phyloP scores from a whole-genome alignment of 1,140 invertebrate genomes.

The Sycobia sp. region DNA sequence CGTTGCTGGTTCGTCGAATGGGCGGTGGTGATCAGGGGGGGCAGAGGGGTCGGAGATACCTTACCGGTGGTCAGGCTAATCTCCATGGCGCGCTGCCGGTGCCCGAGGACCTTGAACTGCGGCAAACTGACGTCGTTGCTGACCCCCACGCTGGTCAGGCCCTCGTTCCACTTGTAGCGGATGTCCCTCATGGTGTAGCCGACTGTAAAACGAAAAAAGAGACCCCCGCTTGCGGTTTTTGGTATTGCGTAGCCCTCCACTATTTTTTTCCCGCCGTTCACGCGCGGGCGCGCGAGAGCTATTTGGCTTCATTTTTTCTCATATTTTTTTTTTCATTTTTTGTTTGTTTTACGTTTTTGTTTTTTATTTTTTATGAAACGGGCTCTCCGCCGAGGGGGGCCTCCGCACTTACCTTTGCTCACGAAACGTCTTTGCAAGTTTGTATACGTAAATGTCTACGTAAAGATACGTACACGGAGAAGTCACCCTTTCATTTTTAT shows the following conservation, averaged over 20 bases:
- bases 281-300: conserved; percentile 40
- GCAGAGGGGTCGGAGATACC: conserved; percentile 52
- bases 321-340: not conserved
- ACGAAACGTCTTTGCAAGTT: not conserved
- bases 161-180: conserved; percentile 93
- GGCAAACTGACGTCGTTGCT: conserved; percentile 91
- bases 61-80: conserved; percentile 92
- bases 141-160: conserved; percentile 88
- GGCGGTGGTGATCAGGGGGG: conserved; percentile 4
- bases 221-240: conserved; percentile 68
- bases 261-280: too few species aligned
- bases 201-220: conserved; percentile 80
- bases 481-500: too few species aligned
- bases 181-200: conserved; percentile 97
- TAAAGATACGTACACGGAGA: too few species aligned
- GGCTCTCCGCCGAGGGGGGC: not conserved
- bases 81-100: conserved; percentile 87
- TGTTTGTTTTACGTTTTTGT: too few species aligned
- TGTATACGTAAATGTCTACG: too few species aligned
- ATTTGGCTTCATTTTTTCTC: conserved; percentile 28
- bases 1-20: conserved; percentile 25
- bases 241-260: conserved; percentile 67
- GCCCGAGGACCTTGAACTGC: conserved; percentile 91
- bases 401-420: not conserved
- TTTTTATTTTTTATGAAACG: too few species aligned